Percentiles rank a stretch among this genome's conserved stretches.
These are phyloP conservation scores for Uria aalge DNA, from an alignment of 2,113 vertebrate species.

Conservation along the genomic window DNA sequence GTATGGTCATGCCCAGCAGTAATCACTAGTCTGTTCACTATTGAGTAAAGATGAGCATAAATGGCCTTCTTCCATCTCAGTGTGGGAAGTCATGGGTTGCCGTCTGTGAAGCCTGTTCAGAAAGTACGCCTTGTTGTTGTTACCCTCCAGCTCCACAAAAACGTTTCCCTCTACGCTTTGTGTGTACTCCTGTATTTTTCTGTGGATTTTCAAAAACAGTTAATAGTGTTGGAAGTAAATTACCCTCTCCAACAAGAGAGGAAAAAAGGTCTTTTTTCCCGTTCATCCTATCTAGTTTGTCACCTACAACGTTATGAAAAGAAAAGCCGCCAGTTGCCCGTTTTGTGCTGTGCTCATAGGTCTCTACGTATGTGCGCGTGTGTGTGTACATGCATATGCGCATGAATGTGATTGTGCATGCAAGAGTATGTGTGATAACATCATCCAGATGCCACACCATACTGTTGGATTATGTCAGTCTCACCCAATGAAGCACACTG, in stretches of 20 bases:
- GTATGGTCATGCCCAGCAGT: background rate
- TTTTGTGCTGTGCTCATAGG: background rate
- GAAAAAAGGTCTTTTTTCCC: background rate
- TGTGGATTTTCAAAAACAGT: background rate
- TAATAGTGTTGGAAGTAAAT: background rate
- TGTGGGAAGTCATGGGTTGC: background rate
- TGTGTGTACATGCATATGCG: background rate
- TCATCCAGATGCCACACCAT: constrained; percentile 55
- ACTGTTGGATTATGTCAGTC: constrained; percentile 62
- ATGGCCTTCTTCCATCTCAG: background rate
- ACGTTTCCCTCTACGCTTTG: background rate
- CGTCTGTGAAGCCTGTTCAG: background rate
- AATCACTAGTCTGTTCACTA: background rate
- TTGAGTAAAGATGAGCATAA: background rate
- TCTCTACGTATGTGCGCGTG: rapidly evolving
- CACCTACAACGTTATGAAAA: background rate
- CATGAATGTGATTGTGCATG: background rate
- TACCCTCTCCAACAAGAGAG: background rate
- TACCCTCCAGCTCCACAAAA: background rate
- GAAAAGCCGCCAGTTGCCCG: background rate
- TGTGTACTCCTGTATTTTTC: background rate
- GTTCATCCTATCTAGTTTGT: background rate
- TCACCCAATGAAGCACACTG: constrained; percentile 59
- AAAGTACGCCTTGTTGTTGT: background rate
- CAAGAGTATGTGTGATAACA: constrained; percentile 51